A percentile compares a stretch with the other conserved stretches of the same genome.
These are phyloP conservation scores for Peromyscus eremicus DNA, from an alignment of 2,797 vertebrate species.

Conservation along the genomic window DNA sequence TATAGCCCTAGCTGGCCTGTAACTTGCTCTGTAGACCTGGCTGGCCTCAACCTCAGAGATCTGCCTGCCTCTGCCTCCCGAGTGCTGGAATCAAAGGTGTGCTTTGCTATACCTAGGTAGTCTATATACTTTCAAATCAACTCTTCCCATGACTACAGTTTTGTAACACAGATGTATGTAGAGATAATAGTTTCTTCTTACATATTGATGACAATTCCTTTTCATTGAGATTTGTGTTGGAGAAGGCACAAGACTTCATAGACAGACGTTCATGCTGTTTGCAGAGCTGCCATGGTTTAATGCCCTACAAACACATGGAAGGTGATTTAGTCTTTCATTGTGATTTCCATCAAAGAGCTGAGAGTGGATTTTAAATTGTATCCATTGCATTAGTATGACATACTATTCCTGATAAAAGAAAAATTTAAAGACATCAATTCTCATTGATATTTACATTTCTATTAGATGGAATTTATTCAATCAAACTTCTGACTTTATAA, in stretches of 20 bases:
- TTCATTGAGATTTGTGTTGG: neutral
- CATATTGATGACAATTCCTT: neutral
- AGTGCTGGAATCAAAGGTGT: neutral
- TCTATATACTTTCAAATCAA: neutral
- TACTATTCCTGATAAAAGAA: constrained; percentile 19
- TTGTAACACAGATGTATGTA: neutral
- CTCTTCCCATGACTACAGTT: constrained; percentile 13
- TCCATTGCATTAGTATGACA: neutral
- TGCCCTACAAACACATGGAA: neutral
- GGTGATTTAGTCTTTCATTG: neutral
- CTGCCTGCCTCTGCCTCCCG: neutral
- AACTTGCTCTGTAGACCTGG: neutral
- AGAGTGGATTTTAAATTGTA: neutral
- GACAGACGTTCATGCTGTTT: neutral
- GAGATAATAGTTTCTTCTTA: neutral
- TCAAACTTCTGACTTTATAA: neutral
- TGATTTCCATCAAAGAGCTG: neutral
- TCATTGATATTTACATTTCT: constrained; percentile 24
- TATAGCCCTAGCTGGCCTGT: neutral
- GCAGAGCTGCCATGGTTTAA: neutral
- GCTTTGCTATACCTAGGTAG: neutral
- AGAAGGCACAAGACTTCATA: neutral
- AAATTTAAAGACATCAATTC: neutral
- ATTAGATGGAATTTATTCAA: neutral
- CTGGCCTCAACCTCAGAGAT: neutral